phyloP scores from a whole-genome alignment of 1,140 invertebrate genomes.

The Aphelinus atriplicis region DNA sequence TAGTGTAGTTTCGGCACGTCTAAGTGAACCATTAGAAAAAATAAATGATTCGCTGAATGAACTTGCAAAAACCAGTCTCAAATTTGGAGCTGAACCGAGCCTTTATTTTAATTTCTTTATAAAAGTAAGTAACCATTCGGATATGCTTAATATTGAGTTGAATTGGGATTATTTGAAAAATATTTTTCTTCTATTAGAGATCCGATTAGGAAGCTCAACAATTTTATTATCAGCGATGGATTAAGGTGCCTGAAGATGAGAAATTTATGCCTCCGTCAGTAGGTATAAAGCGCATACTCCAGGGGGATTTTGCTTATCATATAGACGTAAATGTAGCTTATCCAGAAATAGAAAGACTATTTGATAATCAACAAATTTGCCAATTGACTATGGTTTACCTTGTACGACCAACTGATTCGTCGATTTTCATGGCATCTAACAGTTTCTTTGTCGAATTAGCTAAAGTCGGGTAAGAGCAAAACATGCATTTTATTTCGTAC shows the following conservation, averaged over 20 bases:
- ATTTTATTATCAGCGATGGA: slow-evolving; percentile 29
- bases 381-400: slow-evolving; percentile 46
- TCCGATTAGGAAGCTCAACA: slow-evolving; percentile 42
- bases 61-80: slow-evolving; percentile 50
- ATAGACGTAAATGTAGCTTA: slow-evolving; percentile 42
- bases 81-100: slow-evolving; percentile 52
- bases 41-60: slow-evolving; percentile 57
- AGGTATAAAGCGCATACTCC: slow-evolving; percentile 36
- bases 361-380: slow-evolving; percentile 46
- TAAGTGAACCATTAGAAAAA: slow-evolving; percentile 56
- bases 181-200: slow-evolving; percentile 34
- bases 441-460: slow-evolving; percentile 41
- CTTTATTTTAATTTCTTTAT: slow-evolving; percentile 53
- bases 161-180: neutral
- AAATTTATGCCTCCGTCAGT: slow-evolving; percentile 32
- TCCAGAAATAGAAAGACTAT: slow-evolving; percentile 44
- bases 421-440: slow-evolving; percentile 40
- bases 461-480: slow-evolving; percentile 42
- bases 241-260: slow-evolving; percentile 36
- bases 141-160: no score
- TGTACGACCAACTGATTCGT: slow-evolving; percentile 31
- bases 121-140: slow-evolving; percentile 47
- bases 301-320: slow-evolving; percentile 44
- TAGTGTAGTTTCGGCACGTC: slow-evolving; percentile 57
- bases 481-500: neutral